Evolutionary conservation across 1,140 invertebrate species (phyloP), one percentile per base, ranked within the genome.

Genomic region (Drosophila biarmipes): DNA sequence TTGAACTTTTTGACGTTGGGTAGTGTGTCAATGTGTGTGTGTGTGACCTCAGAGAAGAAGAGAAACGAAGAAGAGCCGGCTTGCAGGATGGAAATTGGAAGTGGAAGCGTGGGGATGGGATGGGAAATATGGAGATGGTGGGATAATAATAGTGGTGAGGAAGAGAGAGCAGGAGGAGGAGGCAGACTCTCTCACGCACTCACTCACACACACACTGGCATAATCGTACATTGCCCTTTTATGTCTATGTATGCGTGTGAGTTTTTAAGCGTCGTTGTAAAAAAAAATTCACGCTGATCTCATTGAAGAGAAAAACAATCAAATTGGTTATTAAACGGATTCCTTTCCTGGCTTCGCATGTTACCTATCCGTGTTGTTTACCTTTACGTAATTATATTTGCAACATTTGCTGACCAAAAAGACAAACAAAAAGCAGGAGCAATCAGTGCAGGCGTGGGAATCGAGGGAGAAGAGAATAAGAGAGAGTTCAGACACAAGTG

Each of bases 381-480:
- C 85, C 79, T 89, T 87, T 87, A 87, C 76, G 84, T 89, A 87
- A 89, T 87, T 87, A 89, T 84, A 72, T 89, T 79, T 80, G 84
- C 59, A 79, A 84, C 75, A 79, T 78, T 78, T 87, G 27, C 71
- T 51, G 48, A 29, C 46, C 46, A 37, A 45, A 27, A 29, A 21
- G 14, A 34, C 15, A 15, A 52, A 19, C 21, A 29, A 66, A 34
- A 62, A 63, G 34, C 42, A 27, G n/a, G n/a, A 15, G 12, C 42
- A 53, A 67, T 61, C 62, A 68, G 34, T 63, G 71, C 48, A 51
- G 15, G 63, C 63, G 40, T 67, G 63, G 40, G 58, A 62, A 62
- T 29, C 8, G 10, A 15, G 63, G 24, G 24, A 15, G 7, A 35
- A 58, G 5, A 19, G 51, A 17, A 10, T 21, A 8, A 40, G 11